Base-by-base conservation (phyloP, 2,888 invertebrate genomes). In the Biston stratarius region DNA sequence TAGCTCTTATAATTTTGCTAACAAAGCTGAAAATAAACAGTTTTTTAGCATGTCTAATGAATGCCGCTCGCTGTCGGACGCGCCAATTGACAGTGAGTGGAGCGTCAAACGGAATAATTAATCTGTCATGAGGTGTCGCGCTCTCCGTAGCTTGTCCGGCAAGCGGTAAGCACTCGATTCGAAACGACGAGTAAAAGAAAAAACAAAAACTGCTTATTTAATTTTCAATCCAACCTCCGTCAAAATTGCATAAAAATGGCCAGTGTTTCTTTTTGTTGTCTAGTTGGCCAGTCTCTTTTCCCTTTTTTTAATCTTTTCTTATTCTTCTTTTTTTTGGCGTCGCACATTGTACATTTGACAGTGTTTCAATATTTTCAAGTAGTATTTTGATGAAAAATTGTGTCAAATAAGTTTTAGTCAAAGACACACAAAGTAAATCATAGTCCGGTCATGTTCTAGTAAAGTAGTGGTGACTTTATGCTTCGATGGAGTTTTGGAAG, bases 21-120 rank as follows among this genome's bases (percentile, higher is more conserved):
- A 60, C 63, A 67, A 60, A 67, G 38, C 48, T 67, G 59, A 48
- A 67, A 67, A 59, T 59, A 67, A 62, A 62, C 67, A 63, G 49
- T 45, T 56, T 55, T 67, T 67, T 63, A 63, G 63, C 62, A 63
- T 62, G 63, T 63, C 67, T 63, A 67, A 64, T 61, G 58, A 65
- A 67, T 59, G 51, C 38, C 53, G 48, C 42, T 65, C 45, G 61
- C 64, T 69, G 73, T 70, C 57, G 53, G 69, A 67, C 70, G 67
- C 49, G 68, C 67, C 69, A 75, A 73, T 70, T 74, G 72, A 73
- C 75, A 69, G 76, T 47, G 68, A 73, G 70, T 75, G 74, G 64
- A 73, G 65, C 77, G 73, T 76, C 84, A 85, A 84, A 84, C 80
- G 73, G 85, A 85, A 85, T 88, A 86, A 88, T 88, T 85, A 88